A percentile compares a stretch with the other conserved stretches of the same genome.
phyloP scores from a whole-genome alignment of 2,888 invertebrate genomes.

The Acheta domesticus region DNA sequence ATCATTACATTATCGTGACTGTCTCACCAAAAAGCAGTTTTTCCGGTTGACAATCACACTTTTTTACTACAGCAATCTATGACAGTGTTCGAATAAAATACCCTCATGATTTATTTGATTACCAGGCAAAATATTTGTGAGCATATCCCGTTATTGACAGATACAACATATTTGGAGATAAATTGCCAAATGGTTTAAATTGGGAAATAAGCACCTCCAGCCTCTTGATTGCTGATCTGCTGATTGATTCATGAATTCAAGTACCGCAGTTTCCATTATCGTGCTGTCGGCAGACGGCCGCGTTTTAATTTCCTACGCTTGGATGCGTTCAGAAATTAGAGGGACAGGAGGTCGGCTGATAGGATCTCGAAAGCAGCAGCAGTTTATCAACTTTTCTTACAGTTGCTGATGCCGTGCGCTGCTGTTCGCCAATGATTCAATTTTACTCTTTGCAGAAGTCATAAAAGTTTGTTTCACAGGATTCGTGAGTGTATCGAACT shows the following conservation, averaged over 20 bases:
- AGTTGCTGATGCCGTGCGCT: not conserved
- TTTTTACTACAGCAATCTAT: too few species aligned
- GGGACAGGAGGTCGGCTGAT: not conserved
- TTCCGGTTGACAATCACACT: too few species aligned
- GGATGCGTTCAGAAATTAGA: not conserved
- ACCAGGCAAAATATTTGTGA: too few species aligned
- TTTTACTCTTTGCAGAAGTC: too few species aligned
- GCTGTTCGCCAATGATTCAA: too few species aligned
- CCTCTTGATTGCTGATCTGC: not conserved
- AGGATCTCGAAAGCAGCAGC: not conserved
- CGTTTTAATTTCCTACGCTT: conserved; percentile 6
- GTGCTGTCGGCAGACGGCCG: not conserved
- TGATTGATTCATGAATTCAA: not conserved
- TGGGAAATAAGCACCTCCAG: not conserved
- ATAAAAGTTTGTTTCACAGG: too few species aligned
- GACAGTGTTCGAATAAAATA: too few species aligned
- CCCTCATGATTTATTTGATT: too few species aligned
- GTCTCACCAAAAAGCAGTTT: too few species aligned
- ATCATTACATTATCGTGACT: too few species aligned
- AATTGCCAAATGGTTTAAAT: not conserved
- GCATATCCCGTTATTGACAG: too few species aligned
- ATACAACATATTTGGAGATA: not conserved
- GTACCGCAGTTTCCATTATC: not conserved
- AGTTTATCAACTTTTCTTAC: conserved; percentile 18
- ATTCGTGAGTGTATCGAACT: too few species aligned